Evolutionary conservation across 2,888 invertebrate genomes (phyloP).

Genomic region (Lithodes maja): DNA sequence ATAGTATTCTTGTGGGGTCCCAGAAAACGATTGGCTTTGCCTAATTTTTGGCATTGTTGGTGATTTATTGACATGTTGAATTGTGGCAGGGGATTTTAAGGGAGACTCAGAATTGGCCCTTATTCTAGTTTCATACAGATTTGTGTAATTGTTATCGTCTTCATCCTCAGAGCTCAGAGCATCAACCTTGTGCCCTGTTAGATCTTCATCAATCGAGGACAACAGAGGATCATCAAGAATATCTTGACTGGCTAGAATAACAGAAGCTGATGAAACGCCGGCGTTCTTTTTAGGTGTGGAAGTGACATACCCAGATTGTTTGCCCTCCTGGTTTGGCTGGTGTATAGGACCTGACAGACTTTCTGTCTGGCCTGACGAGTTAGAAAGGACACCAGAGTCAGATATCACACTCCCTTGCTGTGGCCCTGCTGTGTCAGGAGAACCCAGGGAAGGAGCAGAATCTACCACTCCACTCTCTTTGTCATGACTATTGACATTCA

Average conservation of each 20-base stretch:
- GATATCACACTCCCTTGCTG: no score
- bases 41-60: not conserved
- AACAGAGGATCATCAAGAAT: slow-evolving; percentile 52
- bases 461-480: no score
- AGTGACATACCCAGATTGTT: slow-evolving; percentile 15
- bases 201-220: slow-evolving; percentile 45
- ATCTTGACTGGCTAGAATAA: slow-evolving; percentile 34
- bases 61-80: not conserved
- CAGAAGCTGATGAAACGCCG: not conserved
- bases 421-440: no score
- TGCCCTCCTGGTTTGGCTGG: not conserved
- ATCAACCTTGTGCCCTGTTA: slow-evolving; percentile 38
- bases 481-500: no score
- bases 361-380: not conserved
- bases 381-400: not conserved
- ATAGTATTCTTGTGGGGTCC: not conserved
- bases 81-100: not conserved
- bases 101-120: not conserved
- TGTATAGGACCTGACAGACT: not conserved
- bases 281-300: slow-evolving; percentile 47
- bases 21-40: slow-evolving; percentile 33
- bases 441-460: no score
- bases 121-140: slow-evolving; percentile 27
- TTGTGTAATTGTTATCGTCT: not conserved
- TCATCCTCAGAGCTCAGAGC: slow-evolving; percentile 47